phyloP scores from a whole-genome alignment of 2,888 invertebrate genomes.

The Andrena trimmerana region DNA sequence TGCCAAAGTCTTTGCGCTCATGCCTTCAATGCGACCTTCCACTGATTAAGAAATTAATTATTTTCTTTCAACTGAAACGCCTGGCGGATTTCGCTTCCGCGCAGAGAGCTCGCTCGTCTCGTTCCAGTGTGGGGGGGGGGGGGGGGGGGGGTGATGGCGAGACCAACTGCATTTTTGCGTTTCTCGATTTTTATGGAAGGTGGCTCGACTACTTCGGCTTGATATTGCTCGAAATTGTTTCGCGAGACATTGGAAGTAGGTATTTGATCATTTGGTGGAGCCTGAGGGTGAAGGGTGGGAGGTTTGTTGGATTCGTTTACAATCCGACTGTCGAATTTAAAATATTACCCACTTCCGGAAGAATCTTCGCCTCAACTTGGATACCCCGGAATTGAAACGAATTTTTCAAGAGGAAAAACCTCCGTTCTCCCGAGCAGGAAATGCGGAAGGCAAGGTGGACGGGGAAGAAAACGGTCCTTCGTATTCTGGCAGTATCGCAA shows the following conservation, averaged over 20 bases:
- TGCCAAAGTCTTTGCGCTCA: constrained; percentile 34
- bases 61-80: constrained; percentile 40
- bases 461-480: constrained; percentile 28
- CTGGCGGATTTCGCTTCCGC: constrained; percentile 4
- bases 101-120: neutral
- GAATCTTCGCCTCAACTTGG: too few species aligned
- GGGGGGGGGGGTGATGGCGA: neutral
- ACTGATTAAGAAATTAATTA: constrained; percentile 61
- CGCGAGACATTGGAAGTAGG: too few species aligned
- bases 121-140: neutral
- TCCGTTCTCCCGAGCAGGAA: neutral
- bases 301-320: too few species aligned
- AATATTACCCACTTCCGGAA: too few species aligned
- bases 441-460: constrained; percentile 26
- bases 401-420: neutral
- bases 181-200: too few species aligned
- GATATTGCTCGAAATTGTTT: too few species aligned
- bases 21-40: constrained; percentile 45
- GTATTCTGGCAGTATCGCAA: constrained; percentile 45
- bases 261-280: too few species aligned
- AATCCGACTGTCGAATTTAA: too few species aligned
- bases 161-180: too few species aligned
- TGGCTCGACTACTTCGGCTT: too few species aligned
- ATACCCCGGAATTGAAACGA: too few species aligned
- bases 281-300: too few species aligned